Evolutionary conservation across 2,888 invertebrate species (phyloP).

Genomic region (Blastobasis lacticolella): DNA sequence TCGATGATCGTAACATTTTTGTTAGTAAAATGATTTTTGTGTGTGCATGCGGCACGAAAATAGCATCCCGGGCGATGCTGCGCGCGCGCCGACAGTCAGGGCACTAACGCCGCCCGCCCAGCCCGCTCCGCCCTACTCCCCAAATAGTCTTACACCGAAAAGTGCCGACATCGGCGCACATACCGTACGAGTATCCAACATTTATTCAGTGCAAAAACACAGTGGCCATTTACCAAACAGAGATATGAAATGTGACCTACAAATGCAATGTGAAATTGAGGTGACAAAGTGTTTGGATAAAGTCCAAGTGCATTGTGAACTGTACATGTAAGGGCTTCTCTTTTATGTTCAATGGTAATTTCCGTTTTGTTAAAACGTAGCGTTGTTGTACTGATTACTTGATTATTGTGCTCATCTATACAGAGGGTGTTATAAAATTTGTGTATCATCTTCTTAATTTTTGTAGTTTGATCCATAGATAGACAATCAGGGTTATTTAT

Average conservation of each 20-base stretch:
- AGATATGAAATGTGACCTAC: conserved; percentile 17
- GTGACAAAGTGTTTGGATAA: conserved; percentile 40
- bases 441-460: too few relatives aligned
- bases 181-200: conserved; percentile 15
- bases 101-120: conserved; percentile 37
- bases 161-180: conserved; percentile 14
- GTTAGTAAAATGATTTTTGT: conserved; percentile 64
- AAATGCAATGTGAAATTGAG: conserved; percentile 25
- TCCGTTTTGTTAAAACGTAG: conserved; percentile 10
- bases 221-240: conserved; percentile 12
- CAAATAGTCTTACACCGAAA: conserved; percentile 28
- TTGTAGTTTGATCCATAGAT: too few relatives aligned
- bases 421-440: too few relatives aligned
- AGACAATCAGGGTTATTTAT: too few relatives aligned
- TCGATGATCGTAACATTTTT: conserved; percentile 73
- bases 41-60: conserved; percentile 68
- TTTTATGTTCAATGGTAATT: conserved; percentile 36
- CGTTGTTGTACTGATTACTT: too few relatives aligned
- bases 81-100: conserved; percentile 44
- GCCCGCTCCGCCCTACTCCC: conserved; percentile 39
- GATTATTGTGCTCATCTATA: too few relatives aligned
- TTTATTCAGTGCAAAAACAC: conserved; percentile 17
- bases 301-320: conserved; percentile 51
- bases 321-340: conserved; percentile 35
- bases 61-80: conserved; percentile 66